A percentile compares a stretch with the other conserved stretches of the same genome.
These are phyloP conservation scores for Gymnarchus niloticus DNA, from an alignment of 2,113 vertebrate genomes.

Conservation along the genomic window DNA sequence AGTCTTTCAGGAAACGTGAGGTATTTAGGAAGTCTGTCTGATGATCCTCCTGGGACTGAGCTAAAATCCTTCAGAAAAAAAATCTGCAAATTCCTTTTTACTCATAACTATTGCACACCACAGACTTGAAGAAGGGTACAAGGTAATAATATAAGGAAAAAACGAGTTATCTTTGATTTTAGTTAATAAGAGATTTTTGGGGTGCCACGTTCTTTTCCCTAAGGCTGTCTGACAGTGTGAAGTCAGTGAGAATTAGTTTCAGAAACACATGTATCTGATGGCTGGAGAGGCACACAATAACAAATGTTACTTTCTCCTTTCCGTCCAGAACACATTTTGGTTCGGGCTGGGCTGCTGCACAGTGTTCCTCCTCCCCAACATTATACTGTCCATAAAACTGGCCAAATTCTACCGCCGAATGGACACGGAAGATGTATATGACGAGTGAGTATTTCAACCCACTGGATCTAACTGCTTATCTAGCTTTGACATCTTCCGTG, in stretches of 20 bases:
- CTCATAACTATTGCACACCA: not conserved
- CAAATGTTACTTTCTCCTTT: not conserved
- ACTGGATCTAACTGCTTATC: not conserved
- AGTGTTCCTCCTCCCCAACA: slow-evolving; percentile 80
- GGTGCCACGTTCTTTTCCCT: not conserved
- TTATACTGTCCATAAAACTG: slow-evolving; percentile 81
- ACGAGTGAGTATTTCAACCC: slow-evolving; percentile 73
- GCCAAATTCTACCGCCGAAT: slow-evolving; percentile 84
- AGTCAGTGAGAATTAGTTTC: not conserved
- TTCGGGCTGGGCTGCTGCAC: slow-evolving; percentile 85
- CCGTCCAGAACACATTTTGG: slow-evolving; percentile 85
- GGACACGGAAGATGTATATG: slow-evolving; percentile 95
- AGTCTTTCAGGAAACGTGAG: not conserved
- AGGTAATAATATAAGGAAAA: not conserved
- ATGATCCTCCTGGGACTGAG: not conserved
- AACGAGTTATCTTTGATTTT: not conserved
- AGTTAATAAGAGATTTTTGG: not conserved
- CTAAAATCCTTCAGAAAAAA: not conserved
- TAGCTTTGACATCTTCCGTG: not conserved
- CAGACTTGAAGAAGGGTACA: not conserved
- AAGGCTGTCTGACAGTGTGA: not conserved
- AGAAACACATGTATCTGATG: not conserved
- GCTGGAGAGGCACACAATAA: not conserved
- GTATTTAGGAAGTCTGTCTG: not conserved
- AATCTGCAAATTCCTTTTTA: not conserved